Evolutionary conservation across 30 jellyfish, hydroid and myxozoan genomes (phyloP).

Genomic region (Catostylus mosaicus): DNA sequence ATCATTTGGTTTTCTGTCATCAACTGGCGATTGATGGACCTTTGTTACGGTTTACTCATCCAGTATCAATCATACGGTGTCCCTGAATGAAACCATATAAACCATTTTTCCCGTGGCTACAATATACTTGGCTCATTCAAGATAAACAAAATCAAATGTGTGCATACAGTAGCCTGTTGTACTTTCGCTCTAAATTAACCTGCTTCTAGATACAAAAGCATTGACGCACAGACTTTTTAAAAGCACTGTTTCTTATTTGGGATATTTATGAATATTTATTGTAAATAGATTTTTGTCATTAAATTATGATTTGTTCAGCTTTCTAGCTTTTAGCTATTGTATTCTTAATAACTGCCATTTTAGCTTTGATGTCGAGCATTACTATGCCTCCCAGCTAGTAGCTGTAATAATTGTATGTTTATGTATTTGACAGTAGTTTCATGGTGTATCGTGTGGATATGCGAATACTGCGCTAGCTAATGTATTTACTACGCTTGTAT

Average conservation of each 20-base stretch:
- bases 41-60: too few relatives aligned
- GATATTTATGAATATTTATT: conserved; percentile 55
- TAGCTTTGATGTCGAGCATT: neutral
- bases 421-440: neutral
- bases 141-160: too few relatives aligned
- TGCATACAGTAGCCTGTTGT: neutral
- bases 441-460: conserved; percentile 37
- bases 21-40: too few relatives aligned
- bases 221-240: conserved; percentile 8
- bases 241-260: conserved; percentile 59
- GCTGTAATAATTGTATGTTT: neutral
- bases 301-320: conserved; percentile 4
- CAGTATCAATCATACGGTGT: too few relatives aligned
- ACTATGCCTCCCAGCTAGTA: neutral
- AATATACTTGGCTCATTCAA: too few relatives aligned
- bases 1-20: too few relatives aligned
- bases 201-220: neutral
- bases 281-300: conserved; percentile 15
- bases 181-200: neutral
- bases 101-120: too few relatives aligned
- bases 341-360: neutral
- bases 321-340: conserved; percentile 23
- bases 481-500: too few relatives aligned
- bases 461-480: conserved; percentile 7
- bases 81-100: too few relatives aligned